Percentiles rank a stretch among this genome's conserved stretches.
phyloP scores from a whole-genome alignment of 2,113 vertebrate species.

The Chloebia gouldiae region DNA sequence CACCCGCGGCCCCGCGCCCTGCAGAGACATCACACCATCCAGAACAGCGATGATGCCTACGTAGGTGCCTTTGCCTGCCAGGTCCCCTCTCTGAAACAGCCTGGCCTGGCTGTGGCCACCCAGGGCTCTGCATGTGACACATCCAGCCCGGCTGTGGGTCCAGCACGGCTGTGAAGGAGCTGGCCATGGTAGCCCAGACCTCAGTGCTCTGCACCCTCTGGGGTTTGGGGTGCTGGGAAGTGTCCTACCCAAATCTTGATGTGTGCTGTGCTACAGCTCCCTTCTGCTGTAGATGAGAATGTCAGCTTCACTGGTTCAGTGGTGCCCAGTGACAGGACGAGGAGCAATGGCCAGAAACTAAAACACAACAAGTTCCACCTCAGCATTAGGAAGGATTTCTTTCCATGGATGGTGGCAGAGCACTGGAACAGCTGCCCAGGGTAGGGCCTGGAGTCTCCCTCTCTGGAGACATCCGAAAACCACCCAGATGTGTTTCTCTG shows the following conservation, averaged over 20 bases:
- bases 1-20: slow-evolving; percentile 83
- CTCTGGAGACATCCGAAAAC: not conserved
- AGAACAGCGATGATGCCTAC: slow-evolving; percentile 96
- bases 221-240: not conserved
- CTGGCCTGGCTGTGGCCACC: not conserved
- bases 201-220: not conserved
- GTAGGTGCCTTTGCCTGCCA: slow-evolving; percentile 70
- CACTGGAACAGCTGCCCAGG: not conserved
- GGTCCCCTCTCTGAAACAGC: not conserved
- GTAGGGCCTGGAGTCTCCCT: not conserved
- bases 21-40: slow-evolving; percentile 98
- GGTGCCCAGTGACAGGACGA: not conserved
- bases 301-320: not conserved
- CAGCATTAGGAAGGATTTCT: not conserved
- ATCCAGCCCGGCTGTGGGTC: not conserved
- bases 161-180: not conserved
- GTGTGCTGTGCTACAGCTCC: not conserved
- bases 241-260: not conserved
- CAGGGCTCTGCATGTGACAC: not conserved
- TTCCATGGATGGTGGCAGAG: not conserved
- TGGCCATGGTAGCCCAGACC: not conserved
- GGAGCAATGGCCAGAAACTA: not conserved
- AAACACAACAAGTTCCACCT: not conserved
- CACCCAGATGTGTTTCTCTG: not conserved
- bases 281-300: not conserved